Base-by-base conservation (phyloP, 64 coral and sea anemone genomes). In the Astreopora myriophthalma region DNA sequence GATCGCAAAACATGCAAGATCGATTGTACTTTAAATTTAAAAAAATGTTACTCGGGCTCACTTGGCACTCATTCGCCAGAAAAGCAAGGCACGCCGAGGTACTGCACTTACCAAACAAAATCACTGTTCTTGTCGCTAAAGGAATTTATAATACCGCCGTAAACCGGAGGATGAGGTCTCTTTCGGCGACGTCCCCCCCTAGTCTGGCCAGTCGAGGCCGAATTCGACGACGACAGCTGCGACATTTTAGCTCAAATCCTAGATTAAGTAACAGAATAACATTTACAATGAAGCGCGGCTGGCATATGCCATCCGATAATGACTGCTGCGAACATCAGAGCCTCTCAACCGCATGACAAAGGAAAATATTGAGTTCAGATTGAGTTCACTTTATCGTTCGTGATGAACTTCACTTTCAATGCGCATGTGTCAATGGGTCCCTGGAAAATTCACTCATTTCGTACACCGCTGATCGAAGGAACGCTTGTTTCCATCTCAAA, bases 81-180 rank as follows among this genome's bases (percentile, higher is more conserved):
- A 39, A 57, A 39, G 23, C 23, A 23, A 19, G 12, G 69, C 4
- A 40, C 12, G 34, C 17, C 34, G 33, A 75, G 14, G 66, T 25
- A 14, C 22, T 77, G 14, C 13, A 80, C 94, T 94, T 87, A 99
- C 97, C 97, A 99, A 75, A 99, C 93, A 81, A 96, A 99, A 76
- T 99, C 97, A 39, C 97, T 99, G 91, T 96, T 95, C 70, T 89
- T 95, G 76, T 99, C 94, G 74, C 97, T 99, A 75, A 99, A 99
- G 70, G 94, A 96, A 68, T 99, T 95, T 85, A 79, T 86, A 73
- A 99, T 96, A 10, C 97, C 97, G 48, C 94, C 94, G 86, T 99
- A 95, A 38, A 99, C 95, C 29, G 97, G 97, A 39, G 97, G 97
- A 99, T 99, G 97, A 39, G 97, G 97, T 83, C 97, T 89, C 33